Conservation (phyloP, 2,797 vertebrate genomes). For the Bucorvus abyssinicus region DNA sequence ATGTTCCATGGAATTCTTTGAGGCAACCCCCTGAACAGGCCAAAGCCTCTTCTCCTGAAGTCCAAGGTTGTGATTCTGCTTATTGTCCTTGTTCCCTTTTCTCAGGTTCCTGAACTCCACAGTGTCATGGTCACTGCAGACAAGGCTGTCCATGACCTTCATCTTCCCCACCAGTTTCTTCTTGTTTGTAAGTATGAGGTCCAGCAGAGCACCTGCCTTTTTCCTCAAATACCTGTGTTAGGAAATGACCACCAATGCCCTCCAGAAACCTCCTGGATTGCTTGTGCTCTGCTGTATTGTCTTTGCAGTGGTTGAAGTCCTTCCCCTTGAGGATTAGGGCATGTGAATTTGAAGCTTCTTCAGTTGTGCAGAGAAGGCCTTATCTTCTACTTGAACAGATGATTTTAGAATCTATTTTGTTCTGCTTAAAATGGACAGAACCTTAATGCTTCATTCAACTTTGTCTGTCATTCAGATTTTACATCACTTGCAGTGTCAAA, state of each 20-base stretch:
- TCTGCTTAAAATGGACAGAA: background rate
- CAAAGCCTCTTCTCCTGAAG: background rate
- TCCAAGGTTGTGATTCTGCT: background rate
- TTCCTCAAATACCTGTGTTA: background rate
- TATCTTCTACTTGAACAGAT: background rate
- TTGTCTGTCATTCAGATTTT: background rate
- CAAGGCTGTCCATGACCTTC: background rate
- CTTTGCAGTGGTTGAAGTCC: background rate
- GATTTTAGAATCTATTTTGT: background rate
- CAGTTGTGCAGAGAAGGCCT: background rate
- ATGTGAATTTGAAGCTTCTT: background rate
- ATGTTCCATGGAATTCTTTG: background rate
- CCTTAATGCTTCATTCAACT: background rate
- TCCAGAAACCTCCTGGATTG: background rate
- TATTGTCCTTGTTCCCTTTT: background rate
- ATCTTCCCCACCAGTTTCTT: fast-evolving
- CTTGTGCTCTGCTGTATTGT: background rate
- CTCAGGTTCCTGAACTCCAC: background rate
- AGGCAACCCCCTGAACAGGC: background rate
- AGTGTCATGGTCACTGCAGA: background rate
- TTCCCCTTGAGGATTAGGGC: background rate
- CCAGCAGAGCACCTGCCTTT: background rate
- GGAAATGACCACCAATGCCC: background rate
- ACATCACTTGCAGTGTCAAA: too few relatives aligned
- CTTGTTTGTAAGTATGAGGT: background rate